phyloP scores from a whole-genome alignment of 1,140 invertebrate species.

The Lasioglossum albipes region DNA sequence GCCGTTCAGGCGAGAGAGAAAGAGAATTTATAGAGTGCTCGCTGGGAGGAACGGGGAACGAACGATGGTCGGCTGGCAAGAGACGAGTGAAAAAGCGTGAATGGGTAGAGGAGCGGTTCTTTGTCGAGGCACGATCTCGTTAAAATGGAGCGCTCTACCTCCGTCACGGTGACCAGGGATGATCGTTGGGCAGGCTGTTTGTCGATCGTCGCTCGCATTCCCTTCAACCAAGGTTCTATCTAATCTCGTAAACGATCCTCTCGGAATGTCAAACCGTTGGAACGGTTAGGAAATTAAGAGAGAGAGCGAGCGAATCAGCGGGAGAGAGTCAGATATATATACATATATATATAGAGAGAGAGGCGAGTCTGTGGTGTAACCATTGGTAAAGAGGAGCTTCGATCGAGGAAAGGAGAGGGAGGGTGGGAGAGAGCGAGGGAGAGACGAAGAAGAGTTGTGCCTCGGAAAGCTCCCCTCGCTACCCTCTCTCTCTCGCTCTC shows the following conservation, averaged over 20 bases:
- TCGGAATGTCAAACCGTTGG: neutral
- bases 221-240: too few species aligned
- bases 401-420: constrained; percentile 62
- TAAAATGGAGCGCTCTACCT: neutral
- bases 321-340: neutral
- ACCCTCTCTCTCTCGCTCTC: constrained; percentile 20
- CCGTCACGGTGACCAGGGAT: neutral
- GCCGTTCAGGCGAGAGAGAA: too few species aligned
- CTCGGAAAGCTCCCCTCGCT: constrained; percentile 27
- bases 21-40: constrained; percentile 17
- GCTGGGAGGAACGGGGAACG: neutral
- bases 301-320: constrained; percentile 15
- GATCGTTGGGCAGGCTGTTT: neutral
- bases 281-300: constrained; percentile 7
- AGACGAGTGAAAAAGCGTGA: constrained; percentile 31
- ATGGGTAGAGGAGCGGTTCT: constrained; percentile 23
- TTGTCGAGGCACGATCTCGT: constrained; percentile 3
- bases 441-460: constrained; percentile 36
- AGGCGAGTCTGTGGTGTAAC: constrained; percentile 55
- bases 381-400: constrained; percentile 68
- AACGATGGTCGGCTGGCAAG: constrained; percentile 16
- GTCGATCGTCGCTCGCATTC: neutral
- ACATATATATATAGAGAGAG: constrained; percentile 21
- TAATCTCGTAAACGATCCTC: neutral
- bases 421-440: constrained; percentile 11